Base-by-base conservation (phyloP, 2,113 vertebrate species). In the Microtus oregoni region DNA sequence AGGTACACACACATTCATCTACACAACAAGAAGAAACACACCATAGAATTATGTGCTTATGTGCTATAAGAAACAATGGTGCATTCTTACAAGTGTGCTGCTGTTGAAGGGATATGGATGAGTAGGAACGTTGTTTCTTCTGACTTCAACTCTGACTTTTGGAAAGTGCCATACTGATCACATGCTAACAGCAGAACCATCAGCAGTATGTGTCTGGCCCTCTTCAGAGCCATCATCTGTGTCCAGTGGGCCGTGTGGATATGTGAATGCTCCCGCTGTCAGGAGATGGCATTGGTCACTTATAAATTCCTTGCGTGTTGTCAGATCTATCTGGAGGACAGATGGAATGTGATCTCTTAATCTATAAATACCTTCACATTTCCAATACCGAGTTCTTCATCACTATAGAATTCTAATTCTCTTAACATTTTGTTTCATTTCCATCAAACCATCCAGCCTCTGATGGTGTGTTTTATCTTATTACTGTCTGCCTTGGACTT, bases 351-450 rank as follows among this genome's bases (percentile, higher is more conserved):
- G 94, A 86, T 86, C 86, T 90, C 61, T 61, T 28, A 38, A n/a
- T 76, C 24, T 86, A 58, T 58, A 75, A 95, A 76, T 30, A 94
- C 68, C 68, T 96, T 70, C 82, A 41, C 61, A n/a, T 95, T 96
- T 95, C 92, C n/a, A 86, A 15, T n/a, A 41, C 78, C 67, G 55
- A 92, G 47, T 96, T 94, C 28, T 15, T 28, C 35, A 77, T 67
- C 75, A 44, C 90, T 83, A 79, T 15, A 75, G 63, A 92, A 78
- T 70, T 91, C 47, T 91, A 5, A 91, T 94, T 89, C 70, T 94
- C 89, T 89, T 89, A 83, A n/a, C 44, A 52, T 86, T 96, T 91
- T 41, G 19, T 95, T 97, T 94, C 32, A 72, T 72, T 89, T 83
- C 35, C 50, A 87, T 68, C 20, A 72, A 28, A 41, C 72, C 20